Conservation (phyloP, 2,888 invertebrate genomes). For the Neoascia interrupta region DNA sequence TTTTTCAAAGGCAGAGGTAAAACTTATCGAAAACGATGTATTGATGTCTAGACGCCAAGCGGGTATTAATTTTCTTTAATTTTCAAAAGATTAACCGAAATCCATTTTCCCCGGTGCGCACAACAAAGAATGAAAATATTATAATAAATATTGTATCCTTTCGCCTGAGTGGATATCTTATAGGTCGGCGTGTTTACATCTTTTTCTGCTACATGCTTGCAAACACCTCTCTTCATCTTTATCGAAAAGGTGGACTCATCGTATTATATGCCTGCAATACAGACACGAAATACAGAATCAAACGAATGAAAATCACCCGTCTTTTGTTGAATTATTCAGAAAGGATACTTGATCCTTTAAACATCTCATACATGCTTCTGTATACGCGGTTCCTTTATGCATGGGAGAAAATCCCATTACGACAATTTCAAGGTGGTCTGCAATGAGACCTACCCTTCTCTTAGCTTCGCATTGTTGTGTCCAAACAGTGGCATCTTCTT, state of each 20-base stretch:
- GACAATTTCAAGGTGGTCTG: constrained; percentile 65
- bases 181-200: constrained; percentile 31
- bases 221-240: constrained; percentile 28
- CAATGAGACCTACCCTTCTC: constrained; percentile 41
- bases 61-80: constrained; percentile 27
- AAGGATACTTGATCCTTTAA: constrained; percentile 62
- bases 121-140: constrained; percentile 47
- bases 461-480: constrained; percentile 33
- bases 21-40: no score
- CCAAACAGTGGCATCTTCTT: constrained; percentile 57
- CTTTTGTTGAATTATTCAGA: constrained; percentile 51
- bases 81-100: constrained; percentile 48
- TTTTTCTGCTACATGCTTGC: constrained; percentile 21
- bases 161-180: constrained; percentile 26
- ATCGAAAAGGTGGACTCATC: no score
- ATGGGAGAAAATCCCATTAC: constrained; percentile 60
- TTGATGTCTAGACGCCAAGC: constrained; percentile 9
- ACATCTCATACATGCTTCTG: constrained; percentile 44
- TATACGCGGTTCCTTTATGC: constrained; percentile 36
- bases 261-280: no score
- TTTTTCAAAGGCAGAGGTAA: no score
- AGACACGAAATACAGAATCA: constrained; percentile 27
- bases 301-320: constrained; percentile 29
- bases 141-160: constrained; percentile 38
- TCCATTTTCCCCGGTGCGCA: constrained; percentile 27